Conservation (phyloP, 2,113 vertebrate species). For the Nothoprocta pentlandii region DNA sequence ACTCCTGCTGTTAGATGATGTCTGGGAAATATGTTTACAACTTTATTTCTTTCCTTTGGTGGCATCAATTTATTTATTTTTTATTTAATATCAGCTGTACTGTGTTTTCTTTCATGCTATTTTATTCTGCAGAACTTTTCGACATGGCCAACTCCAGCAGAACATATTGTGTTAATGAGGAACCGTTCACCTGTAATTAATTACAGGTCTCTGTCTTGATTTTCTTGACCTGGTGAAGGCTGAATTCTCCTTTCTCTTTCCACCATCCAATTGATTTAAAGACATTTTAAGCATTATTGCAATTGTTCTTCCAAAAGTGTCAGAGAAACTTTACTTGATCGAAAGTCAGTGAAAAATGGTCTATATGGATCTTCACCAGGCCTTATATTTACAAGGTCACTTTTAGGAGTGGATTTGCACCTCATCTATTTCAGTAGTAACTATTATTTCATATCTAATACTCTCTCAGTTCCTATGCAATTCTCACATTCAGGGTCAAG, state of each 20-base stretch:
- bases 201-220: neutral
- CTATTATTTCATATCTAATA: slow-evolving; percentile 7
- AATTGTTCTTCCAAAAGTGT: neutral
- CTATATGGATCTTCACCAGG: neutral
- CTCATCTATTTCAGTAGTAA: neutral
- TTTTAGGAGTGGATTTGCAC: slow-evolving; percentile 11
- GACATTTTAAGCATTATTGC: neutral
- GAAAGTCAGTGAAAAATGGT: neutral
- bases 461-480: slow-evolving; percentile 16
- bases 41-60: slow-evolving; percentile 50
- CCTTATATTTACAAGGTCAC: neutral
- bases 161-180: slow-evolving; percentile 22
- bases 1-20: slow-evolving; percentile 54
- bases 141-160: neutral
- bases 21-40: slow-evolving; percentile 63
- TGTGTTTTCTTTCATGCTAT: neutral
- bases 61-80: slow-evolving; percentile 18
- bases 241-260: slow-evolving; percentile 7
- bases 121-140: slow-evolving; percentile 42
- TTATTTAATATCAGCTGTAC: slow-evolving; percentile 11
- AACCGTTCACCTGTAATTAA: slow-evolving; percentile 43
- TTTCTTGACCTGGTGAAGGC: neutral
- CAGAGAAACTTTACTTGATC: neutral
- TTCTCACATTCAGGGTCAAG: slow-evolving; percentile 34
- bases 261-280: neutral